Evolutionary conservation across 2,797 vertebrate genomes (phyloP), one percentile per base, ranked within the genome.

Genomic region (Champsocephalus gunnari): DNA sequence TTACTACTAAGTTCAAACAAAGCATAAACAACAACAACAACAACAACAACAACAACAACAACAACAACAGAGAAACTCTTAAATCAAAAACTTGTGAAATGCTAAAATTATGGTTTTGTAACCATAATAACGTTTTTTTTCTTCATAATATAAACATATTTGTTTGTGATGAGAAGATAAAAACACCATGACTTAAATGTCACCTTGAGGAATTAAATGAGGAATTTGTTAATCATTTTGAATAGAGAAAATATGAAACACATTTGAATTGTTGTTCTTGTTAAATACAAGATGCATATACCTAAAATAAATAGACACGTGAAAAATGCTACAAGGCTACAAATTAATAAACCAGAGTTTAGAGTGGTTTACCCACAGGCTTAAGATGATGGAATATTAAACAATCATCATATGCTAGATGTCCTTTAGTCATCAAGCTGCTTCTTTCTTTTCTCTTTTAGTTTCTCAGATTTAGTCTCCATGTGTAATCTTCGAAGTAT

Each of bases 401-500:
- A 21, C 34, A 48, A 45, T 56, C 8, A 34, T 54, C 69, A 61
- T 54, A 45, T 21, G 9, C 13, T 45, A 19, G 19, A 60, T 66
- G 67, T 41, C 62, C 34, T 10, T 66, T 16, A 50, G 66, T 75
- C 69, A 78, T 16, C 61, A 58, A 48, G 43, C 24, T 11, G 12
- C 8, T 38, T 74, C 13, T 54, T 79, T 9, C 11, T 79, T 64
- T 69, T 56, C 28, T 24, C 58, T 47, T 9, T 9, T 6, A 17
- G 9, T 50, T 68, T 72, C 62, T 19, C 50, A 51, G 54, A 79
- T 69, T 69, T 16, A 48, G 49, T 24, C 12, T 74, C 12, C 5
- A 16, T 58, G 62, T 53, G 38, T 63, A 14, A 69, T 74, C 71
- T 71, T 60, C 41, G 66, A 16, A 65, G 41, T 71, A 66, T 75